Conservation (phyloP, 2,888 invertebrate genomes). For the Lingula anatina region DNA sequence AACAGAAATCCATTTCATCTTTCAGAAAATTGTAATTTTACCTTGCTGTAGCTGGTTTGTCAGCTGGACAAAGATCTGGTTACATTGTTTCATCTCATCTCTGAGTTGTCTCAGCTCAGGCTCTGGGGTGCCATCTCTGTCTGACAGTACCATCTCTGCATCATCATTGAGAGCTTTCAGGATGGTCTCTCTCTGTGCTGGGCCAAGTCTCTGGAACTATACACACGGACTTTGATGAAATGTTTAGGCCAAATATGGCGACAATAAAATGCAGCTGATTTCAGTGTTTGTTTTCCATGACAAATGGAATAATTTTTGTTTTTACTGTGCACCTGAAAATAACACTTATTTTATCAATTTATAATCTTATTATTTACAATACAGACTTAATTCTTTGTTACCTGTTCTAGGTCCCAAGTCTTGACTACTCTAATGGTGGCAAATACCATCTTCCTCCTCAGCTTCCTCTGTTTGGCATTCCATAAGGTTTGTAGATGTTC, state of each 20-base stretch:
- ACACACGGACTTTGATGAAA: too few species aligned
- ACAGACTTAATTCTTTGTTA: too few species aligned
- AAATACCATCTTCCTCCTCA: constrained; percentile 98
- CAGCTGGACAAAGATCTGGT: constrained; percentile 79
- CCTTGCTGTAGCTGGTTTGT: constrained; percentile 58
- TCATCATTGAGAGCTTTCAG: constrained; percentile 85
- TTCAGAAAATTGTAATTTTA: not conserved
- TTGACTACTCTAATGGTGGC: constrained; percentile 96
- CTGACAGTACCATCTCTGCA: constrained; percentile 88
- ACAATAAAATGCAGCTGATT: too few species aligned
- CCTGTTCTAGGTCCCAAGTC: constrained; percentile 74
- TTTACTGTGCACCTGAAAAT: too few species aligned
- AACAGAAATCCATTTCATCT: not conserved
- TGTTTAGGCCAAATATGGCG: too few species aligned
- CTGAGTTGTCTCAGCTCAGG: constrained; percentile 71
- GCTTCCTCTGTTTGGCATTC: constrained; percentile 90
- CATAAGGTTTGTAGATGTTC: constrained; percentile 84
- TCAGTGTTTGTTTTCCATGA: too few species aligned
- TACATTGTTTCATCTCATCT: constrained; percentile 92
- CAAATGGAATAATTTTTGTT: too few species aligned
- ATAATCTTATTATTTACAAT: too few species aligned
- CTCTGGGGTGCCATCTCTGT: constrained; percentile 80
- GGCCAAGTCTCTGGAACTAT: constrained; percentile 92
- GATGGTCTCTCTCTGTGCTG: constrained; percentile 92
- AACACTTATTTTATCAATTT: too few species aligned